phyloP scores from a whole-genome alignment of 2,888 invertebrate genomes.

The Masnerella sp. region DNA sequence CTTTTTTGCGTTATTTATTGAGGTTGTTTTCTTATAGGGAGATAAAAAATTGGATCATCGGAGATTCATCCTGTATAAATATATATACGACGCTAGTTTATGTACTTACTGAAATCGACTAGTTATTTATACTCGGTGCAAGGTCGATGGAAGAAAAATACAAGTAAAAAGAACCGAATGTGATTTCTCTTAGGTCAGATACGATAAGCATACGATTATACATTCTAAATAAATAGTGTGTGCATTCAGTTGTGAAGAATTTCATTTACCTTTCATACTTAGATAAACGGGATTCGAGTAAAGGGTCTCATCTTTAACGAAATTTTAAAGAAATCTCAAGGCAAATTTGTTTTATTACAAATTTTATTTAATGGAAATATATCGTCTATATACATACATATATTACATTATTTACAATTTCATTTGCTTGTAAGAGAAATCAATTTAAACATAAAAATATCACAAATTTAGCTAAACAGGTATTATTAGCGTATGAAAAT shows the following conservation, averaged over 20 bases:
- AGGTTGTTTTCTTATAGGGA: slow-evolving; percentile 39
- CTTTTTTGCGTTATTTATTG: slow-evolving; percentile 47
- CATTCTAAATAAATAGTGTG: slow-evolving; percentile 77
- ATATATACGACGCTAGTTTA: slow-evolving; percentile 68
- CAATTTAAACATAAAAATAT: no score
- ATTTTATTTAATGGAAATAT: no score
- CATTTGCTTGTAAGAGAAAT: no score
- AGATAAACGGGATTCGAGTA: no score
- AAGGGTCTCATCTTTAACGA: no score
- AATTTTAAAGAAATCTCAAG: no score
- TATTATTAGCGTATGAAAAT: no score
- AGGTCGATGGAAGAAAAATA: slow-evolving; percentile 65
- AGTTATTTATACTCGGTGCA: slow-evolving; percentile 71
- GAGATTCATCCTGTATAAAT: slow-evolving; percentile 58
- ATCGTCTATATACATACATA: no score
- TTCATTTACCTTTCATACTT: no score
- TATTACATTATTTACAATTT: no score
- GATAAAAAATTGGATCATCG: slow-evolving; percentile 54
- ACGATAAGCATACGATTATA: slow-evolving; percentile 76
- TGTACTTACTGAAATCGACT: slow-evolving; percentile 69
- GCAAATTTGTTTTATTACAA: no score
- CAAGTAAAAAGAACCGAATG: slow-evolving; percentile 69
- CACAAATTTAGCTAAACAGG: no score
- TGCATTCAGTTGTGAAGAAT: slow-evolving; percentile 74
- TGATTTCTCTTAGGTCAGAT: slow-evolving; percentile 75